Evolutionary conservation across 2,113 vertebrate genomes (phyloP), one percentile per base, ranked within the genome.

Genomic region (Holacanthus passer): DNA sequence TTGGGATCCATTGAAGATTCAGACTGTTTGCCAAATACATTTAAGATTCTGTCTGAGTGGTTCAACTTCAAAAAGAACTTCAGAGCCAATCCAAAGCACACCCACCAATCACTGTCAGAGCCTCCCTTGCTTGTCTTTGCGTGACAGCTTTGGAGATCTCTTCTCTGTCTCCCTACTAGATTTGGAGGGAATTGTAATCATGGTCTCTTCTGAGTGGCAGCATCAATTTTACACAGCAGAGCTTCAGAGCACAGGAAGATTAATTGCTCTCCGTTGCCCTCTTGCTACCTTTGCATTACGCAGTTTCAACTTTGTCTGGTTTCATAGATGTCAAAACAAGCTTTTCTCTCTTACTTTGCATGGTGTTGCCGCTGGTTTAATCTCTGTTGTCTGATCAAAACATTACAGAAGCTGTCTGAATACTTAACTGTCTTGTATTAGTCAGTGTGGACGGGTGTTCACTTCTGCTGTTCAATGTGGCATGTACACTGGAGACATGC

Each of bases 11-110:
- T 24, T 79, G 77, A 90, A 78, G 66, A 81, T 72, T 89, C 65
- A 70, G 63, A 77, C 81, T 90, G 86, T 89, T 81, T 89, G 64
- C 91, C 82, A 83, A 79, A 67, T 81, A 27, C 85, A 85, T 93
- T 92, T 88, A 78, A 55, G 74, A 93, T 94, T 93, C 91, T 85
- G 86, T 90, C 86, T 89, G 87, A 88, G 70, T 68, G 67, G 87
- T 79, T 93, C 77, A 87, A 77, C 89, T 82, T 90, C 87, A 89
- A 88, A 93, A 71, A 84, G 79, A 81, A 83, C 81, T 32, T 62
- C 70, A n/a, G 67, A 87, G 83, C 72, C 67, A 78, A 73, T 81
- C 81, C 56, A 17, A 72, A 29, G 79, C 69, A 78, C 85, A 67
- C 75, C 78, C 87, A 88, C 83, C 79, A 47, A 76, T 80, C 92